phyloP scores from a whole-genome alignment of 2,113 vertebrate species.

The Hiodon tergisus region DNA sequence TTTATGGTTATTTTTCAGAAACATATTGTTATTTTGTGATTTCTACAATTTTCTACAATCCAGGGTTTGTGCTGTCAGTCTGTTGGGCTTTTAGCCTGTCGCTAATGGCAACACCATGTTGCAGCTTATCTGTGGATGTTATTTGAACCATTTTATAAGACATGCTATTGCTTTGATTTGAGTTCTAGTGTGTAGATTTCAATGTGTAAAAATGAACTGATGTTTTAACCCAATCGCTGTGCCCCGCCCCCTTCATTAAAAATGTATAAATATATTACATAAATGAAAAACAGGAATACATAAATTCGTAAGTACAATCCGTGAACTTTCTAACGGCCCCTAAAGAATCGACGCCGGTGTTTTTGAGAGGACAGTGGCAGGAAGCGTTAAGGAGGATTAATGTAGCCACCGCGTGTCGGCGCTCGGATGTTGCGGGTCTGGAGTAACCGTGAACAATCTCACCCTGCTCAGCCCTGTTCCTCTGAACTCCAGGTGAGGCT shows the following conservation, averaged over 20 bases:
- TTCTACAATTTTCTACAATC: neutral
- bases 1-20: constrained; percentile 6
- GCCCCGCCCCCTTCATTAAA: too few species aligned
- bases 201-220: too few species aligned
- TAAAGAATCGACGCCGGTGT: neutral
- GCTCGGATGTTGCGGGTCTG: neutral
- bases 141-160: too few species aligned
- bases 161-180: too few species aligned
- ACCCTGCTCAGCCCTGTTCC: constrained; percentile 44
- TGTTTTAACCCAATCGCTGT: too few species aligned
- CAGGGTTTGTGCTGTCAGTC: constrained; percentile 1
- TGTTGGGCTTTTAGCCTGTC: neutral
- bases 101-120: neutral
- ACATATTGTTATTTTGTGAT: constrained; percentile 7
- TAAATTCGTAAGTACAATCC: neutral
- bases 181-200: too few species aligned
- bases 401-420: too few species aligned
- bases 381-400: too few species aligned
- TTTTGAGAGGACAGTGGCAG: neutral
- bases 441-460: constrained; percentile 34
- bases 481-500: constrained; percentile 75
- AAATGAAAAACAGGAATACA: neutral
- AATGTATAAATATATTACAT: too few species aligned
- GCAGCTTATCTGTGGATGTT: too few species aligned
- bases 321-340: neutral